phyloP scores from a whole-genome alignment of 2,888 invertebrate species.

The Muscina levida region DNA sequence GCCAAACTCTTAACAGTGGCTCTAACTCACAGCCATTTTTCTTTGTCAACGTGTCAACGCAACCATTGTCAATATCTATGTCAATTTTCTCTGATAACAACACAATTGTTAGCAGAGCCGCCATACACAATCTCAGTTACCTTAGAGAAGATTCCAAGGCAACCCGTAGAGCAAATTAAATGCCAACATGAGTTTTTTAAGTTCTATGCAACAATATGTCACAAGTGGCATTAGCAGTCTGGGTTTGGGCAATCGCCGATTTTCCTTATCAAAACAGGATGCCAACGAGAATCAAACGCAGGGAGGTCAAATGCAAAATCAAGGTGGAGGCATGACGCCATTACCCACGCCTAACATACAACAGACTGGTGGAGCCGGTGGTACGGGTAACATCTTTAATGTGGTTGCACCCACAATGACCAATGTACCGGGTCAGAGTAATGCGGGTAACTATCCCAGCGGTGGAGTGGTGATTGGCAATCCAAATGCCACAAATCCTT shows the following conservation, averaged over 20 bases:
- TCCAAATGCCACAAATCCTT: slow-evolving; percentile 76
- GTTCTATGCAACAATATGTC: slow-evolving; percentile 91
- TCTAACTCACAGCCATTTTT: too few relatives aligned
- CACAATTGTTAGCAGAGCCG: neutral
- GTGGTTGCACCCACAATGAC: slow-evolving; percentile 47
- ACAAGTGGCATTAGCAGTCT: slow-evolving; percentile 92
- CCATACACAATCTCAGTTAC: neutral
- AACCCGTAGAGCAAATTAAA: slow-evolving; percentile 62
- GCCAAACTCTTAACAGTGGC: too few relatives aligned
- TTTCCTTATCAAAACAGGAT: slow-evolving; percentile 85
- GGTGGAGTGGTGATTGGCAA: slow-evolving; percentile 76
- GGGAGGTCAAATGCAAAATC: slow-evolving; percentile 37
- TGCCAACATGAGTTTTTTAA: slow-evolving; percentile 90
- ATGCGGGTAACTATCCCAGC: slow-evolving; percentile 54
- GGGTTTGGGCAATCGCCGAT: slow-evolving; percentile 87
- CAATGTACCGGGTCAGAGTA: slow-evolving; percentile 29
- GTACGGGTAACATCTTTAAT: slow-evolving; percentile 53
- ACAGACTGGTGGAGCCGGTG: slow-evolving; percentile 1
- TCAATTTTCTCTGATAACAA: slow-evolving; percentile 9
- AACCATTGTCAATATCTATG: slow-evolving; percentile 28
- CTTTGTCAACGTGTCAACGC: too few relatives aligned
- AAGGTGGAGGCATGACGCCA: slow-evolving; percentile 30
- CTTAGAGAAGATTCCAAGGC: slow-evolving; percentile 32
- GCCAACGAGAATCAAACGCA: slow-evolving; percentile 80
- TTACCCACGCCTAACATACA: slow-evolving; percentile 53